Evolutionary conservation across 2,113 vertebrate species (phyloP), one percentile per base, ranked within the genome.

Genomic region (Salvator merianae): DNA sequence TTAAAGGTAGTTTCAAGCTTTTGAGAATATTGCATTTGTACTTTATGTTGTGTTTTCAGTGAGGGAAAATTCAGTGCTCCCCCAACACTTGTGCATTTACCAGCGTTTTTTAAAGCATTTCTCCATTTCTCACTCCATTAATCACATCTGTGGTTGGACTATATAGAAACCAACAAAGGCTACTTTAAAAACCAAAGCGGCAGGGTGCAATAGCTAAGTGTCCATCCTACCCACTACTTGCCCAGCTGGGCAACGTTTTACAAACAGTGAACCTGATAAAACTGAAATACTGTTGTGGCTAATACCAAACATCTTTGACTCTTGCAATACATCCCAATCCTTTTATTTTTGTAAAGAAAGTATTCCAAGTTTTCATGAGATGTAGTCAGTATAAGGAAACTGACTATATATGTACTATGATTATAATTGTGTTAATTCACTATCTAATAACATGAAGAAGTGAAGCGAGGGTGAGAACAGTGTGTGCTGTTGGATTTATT

Each of bases 341-440:
- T 59, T 14, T 53, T 53, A 53, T 53, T 53, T 53, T 53, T n/a
- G n/a, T n/a, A 22, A 22, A 50, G 38, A 74, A 76, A 34, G 26
- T 18, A 5, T 55, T 77, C 69, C 20, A 43, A 30, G 53, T 62
- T 71, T 84, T 32, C 50, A 1, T 84, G 43, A 34, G 4, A 72
- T 50, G 22, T 74, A 28, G 7, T 50, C 55, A 47, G 34, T 36
- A 59, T 53, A n/a, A 30, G 63, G 38, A 1, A 65, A 22, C 13
- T 43, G 63, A 40, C 53, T 53, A 26, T 62, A 36, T 36, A 77
- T 36, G 70, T n/a, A 69, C 18, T 30, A 53, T 43, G 75, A 34
- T 47, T n/a, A 79, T 47, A 26, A 79, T 55, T 73, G 70, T 43
- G 69, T 69, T 85, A 79, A 78, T 28, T 55, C 50, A 78, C 74